These are phyloP conservation scores for Takifugu bimaculatus DNA, from an alignment of 2,113 vertebrate species.

Conservation along the genomic window DNA sequence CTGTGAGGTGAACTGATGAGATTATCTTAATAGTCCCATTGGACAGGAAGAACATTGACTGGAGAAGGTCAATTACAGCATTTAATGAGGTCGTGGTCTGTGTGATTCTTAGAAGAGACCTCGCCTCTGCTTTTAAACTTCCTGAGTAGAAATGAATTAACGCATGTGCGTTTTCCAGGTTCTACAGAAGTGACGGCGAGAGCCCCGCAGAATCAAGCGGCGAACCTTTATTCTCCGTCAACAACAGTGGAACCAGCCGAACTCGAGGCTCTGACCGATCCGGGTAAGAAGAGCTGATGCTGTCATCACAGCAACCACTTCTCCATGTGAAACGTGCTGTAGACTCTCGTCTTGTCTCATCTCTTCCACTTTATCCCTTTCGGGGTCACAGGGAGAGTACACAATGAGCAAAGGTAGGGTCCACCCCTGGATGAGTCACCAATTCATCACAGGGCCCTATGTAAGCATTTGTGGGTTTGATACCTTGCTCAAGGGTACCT, in stretches of 20 bases:
- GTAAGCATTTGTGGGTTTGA: no score
- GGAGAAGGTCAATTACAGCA: slow-evolving; percentile 41
- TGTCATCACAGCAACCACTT: background rate
- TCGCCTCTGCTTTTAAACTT: slow-evolving; percentile 33
- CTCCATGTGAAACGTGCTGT: no score
- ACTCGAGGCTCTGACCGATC: slow-evolving; percentile 83
- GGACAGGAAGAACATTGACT: slow-evolving; percentile 55
- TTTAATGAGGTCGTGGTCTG: slow-evolving; percentile 37
- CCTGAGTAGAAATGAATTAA: slow-evolving; percentile 38
- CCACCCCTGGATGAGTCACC: no score
- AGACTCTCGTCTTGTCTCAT: no score
- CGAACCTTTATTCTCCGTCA: slow-evolving; percentile 88
- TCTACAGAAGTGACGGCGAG: slow-evolving; percentile 89
- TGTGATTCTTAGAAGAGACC: slow-evolving; percentile 31
- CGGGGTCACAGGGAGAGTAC: no score
- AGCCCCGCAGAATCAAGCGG: slow-evolving; percentile 86
- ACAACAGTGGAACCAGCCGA: slow-evolving; percentile 81
- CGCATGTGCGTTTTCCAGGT: slow-evolving; percentile 64
- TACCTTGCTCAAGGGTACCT: no score
- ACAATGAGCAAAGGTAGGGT: no score
- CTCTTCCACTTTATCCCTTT: no score
- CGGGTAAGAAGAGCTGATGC: slow-evolving; percentile 76
- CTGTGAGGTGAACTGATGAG: slow-evolving; percentile 17
- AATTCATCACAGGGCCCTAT: no score
- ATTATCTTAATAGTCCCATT: slow-evolving; percentile 44